Base-by-base conservation (phyloP, 1,140 invertebrate genomes). In the Planococcus citri region DNA sequence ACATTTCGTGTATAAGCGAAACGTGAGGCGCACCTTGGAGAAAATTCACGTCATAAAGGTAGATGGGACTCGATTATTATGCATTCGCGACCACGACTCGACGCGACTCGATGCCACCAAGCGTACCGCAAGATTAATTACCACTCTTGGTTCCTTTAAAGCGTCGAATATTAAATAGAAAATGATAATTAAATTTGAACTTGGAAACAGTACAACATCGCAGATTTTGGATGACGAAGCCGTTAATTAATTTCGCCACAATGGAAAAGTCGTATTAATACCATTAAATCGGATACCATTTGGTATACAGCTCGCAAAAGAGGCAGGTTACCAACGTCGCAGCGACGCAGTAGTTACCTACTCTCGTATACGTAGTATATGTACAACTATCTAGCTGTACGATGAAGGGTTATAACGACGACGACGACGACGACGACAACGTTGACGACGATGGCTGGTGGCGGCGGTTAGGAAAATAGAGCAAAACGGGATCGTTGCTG, bases 271-370 rank as follows among this genome's bases (percentile, higher is more conserved):
- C 60, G 60, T 25, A 64, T 64, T 64, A 64, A 64, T 64, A 64
- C 60, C 60, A 64, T 64, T 64, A 64, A 64, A 64, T 64, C 60
- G 60, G 25, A 64, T 64, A 64, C 60, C 60, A 64, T 64, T 64
- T 27, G 60, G 60, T 64, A 25, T 14, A 22, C 12, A 20, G 41
- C 21, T 10, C 20, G 22, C 2, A 22, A 17, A 17, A 17, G 60
- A 64, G n/a, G 41, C 17, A 51, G 41, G 6, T 9, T 2, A 17
- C 29, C 3, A 12, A 33, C 3, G 29, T n/a, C n/a, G n/a, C n/a
- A n/a, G n/a, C n/a, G n/a, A n/a, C n/a, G n/a, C n/a, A n/a, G n/a
- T n/a, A n/a, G n/a, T n/a, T n/a, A n/a, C n/a, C n/a, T n/a, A n/a
- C n/a, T n/a, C n/a, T n/a, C n/a, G n/a, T n/a, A n/a, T n/a, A n/a